These are phyloP conservation scores for Choristoneura rosaceana DNA, from an alignment of 2,888 invertebrate species.

Conservation along the genomic window DNA sequence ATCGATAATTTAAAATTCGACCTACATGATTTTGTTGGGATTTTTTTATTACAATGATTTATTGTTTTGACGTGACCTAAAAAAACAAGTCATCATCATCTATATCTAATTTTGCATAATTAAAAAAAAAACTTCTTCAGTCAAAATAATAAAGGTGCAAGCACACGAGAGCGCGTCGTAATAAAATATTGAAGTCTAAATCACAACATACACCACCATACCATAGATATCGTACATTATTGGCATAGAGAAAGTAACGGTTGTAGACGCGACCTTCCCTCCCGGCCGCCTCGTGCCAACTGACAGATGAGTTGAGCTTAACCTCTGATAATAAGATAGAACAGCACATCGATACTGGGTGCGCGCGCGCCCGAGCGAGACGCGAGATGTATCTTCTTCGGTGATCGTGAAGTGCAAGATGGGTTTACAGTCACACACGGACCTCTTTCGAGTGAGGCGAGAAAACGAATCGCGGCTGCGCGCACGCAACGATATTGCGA, in stretches of 20 bases:
- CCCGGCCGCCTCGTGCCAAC: slow-evolving; percentile 77
- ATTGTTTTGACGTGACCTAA: not conserved
- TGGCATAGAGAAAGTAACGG: slow-evolving; percentile 78
- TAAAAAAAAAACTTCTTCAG: not conserved
- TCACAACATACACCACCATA: no score
- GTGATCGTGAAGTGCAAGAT: slow-evolving; percentile 84
- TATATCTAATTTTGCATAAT: not conserved
- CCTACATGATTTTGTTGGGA: slow-evolving; percentile 51
- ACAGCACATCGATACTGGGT: slow-evolving; percentile 62
- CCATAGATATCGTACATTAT: slow-evolving; percentile 68
- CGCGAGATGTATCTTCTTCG: slow-evolving; percentile 79
- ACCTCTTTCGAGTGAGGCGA: slow-evolving; percentile 82
- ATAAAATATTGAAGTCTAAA: slow-evolving; percentile 44
- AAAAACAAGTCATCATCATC: not conserved
- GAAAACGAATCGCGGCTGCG: slow-evolving; percentile 75
- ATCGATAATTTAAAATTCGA: slow-evolving; percentile 60
- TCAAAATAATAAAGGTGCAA: not conserved
- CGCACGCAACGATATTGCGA: slow-evolving; percentile 67
- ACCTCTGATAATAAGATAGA: slow-evolving; percentile 83
- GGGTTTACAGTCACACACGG: slow-evolving; percentile 84
- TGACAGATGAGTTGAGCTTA: slow-evolving; percentile 82
- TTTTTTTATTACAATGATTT: slow-evolving; percentile 48
- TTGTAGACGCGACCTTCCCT: slow-evolving; percentile 74
- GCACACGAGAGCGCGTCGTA: not conserved
- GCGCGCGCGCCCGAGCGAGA: slow-evolving; percentile 61